These are phyloP conservation scores for Caiman crocodilus DNA, from an alignment of 2,797 vertebrate species.

Conservation along the genomic window DNA sequence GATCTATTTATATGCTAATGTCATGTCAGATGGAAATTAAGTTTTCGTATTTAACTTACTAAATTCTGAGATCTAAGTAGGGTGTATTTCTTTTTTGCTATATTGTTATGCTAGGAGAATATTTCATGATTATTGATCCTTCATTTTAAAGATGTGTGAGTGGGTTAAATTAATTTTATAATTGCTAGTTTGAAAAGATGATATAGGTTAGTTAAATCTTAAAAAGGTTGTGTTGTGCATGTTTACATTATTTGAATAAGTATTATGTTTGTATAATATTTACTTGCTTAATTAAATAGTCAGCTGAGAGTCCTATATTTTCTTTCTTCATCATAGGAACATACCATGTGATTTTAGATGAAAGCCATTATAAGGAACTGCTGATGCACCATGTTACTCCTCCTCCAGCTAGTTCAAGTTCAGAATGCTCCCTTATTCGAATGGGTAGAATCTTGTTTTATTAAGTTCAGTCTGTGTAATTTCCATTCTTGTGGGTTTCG, in stretches of 20 bases:
- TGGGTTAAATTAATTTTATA: background rate
- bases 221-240: background rate
- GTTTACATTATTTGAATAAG: background rate
- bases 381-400: conserved; percentile 93
- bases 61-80: background rate
- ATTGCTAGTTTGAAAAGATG: background rate
- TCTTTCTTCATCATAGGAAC: conserved; percentile 77
- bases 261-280: background rate
- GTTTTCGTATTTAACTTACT: background rate
- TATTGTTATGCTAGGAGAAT: background rate
- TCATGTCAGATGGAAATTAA: background rate
- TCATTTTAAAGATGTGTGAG: background rate
- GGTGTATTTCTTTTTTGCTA: background rate
- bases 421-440: conserved; percentile 96
- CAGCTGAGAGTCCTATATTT: background rate
- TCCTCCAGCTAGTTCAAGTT: conserved; percentile 90
- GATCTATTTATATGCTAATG: background rate
- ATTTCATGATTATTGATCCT: background rate
- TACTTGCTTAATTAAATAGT: background rate
- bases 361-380: conserved; percentile 94
- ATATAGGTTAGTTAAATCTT: background rate
- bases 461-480: background rate
- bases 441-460: conserved; percentile 88
- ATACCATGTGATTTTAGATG: conserved; percentile 96
- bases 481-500: background rate